Percentiles rank a stretch among this genome's conserved stretches.
Conservation (phyloP, 1,140 invertebrate genomes). For the Rhagoletis zephyria region DNA sequence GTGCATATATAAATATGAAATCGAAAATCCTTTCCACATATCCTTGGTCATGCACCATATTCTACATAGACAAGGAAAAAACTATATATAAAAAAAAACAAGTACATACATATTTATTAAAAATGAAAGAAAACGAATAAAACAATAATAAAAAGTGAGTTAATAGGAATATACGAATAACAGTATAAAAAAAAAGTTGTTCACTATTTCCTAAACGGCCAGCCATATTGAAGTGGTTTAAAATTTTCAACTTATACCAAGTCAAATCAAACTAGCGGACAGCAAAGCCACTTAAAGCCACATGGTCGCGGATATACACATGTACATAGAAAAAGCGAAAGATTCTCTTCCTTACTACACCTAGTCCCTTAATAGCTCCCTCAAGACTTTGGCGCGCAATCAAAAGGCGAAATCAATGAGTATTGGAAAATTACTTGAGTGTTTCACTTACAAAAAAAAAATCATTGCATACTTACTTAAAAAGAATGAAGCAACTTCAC, state of each 20-base stretch:
- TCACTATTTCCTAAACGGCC: not conserved
- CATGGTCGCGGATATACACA: no score
- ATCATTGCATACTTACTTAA: no score
- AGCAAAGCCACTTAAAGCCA: no score
- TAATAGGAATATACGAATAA: not conserved
- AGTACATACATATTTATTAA: not conserved
- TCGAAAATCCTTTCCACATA: slow-evolving; percentile 50
- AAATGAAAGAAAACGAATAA: not conserved
- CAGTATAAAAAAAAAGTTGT: not conserved
- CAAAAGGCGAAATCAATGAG: slow-evolving; percentile 44
- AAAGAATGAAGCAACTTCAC: no score
- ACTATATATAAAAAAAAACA: not conserved
- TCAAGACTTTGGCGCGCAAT: not conserved
- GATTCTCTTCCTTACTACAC: not conserved
- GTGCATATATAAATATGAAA: not conserved
- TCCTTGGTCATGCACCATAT: not conserved
- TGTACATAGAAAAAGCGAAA: no score
- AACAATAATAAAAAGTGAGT: not conserved
- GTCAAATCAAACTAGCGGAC: not conserved
- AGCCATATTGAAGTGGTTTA: not conserved
- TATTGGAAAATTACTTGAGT: slow-evolving; percentile 24
- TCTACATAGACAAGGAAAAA: no score
- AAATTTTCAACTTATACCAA: not conserved
- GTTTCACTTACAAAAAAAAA: not conserved
- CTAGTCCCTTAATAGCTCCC: no score